phyloP scores from a whole-genome alignment of 2,888 invertebrate species.

The Acleris laterana region DNA sequence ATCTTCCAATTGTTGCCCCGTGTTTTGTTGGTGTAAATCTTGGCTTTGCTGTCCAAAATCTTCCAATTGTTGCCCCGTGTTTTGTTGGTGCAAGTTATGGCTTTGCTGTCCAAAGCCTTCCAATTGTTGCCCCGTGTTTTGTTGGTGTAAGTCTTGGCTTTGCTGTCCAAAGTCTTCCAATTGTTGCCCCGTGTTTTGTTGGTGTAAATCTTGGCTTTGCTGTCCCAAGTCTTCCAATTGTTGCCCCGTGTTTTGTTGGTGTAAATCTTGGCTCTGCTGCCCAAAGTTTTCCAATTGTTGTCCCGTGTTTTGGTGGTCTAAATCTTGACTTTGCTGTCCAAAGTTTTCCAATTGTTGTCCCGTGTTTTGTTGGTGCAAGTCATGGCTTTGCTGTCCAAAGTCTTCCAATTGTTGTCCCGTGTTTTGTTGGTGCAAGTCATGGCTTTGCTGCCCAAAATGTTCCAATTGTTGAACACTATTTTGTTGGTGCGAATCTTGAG shows the following conservation, averaged over 20 bases:
- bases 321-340: slow-evolving; percentile 20
- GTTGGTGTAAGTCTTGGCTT: too few relatives aligned
- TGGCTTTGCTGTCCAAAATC: slow-evolving; percentile 33
- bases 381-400: slow-evolving; percentile 34
- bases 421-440: slow-evolving; percentile 7
- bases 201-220: too few relatives aligned
- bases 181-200: too few relatives aligned
- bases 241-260: background rate
- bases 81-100: too few relatives aligned
- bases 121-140: too few relatives aligned
- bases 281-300: slow-evolving; percentile 37
- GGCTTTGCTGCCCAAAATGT: slow-evolving; percentile 5
- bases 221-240: background rate
- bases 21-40: slow-evolving; percentile 9
- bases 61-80: too few relatives aligned
- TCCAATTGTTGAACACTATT: background rate
- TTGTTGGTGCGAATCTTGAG: background rate
- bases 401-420: slow-evolving; percentile 1
- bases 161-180: too few relatives aligned
- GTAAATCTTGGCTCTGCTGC: slow-evolving; percentile 36
- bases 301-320: slow-evolving; percentile 24
- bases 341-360: slow-evolving; percentile 5
- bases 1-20: too few relatives aligned
- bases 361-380: slow-evolving; percentile 15
- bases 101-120: too few relatives aligned